A percentile compares a stretch with the other conserved stretches of the same genome.
Conservation (phyloP, 1,140 invertebrate species). For the Drosophila malerkotliana region DNA sequence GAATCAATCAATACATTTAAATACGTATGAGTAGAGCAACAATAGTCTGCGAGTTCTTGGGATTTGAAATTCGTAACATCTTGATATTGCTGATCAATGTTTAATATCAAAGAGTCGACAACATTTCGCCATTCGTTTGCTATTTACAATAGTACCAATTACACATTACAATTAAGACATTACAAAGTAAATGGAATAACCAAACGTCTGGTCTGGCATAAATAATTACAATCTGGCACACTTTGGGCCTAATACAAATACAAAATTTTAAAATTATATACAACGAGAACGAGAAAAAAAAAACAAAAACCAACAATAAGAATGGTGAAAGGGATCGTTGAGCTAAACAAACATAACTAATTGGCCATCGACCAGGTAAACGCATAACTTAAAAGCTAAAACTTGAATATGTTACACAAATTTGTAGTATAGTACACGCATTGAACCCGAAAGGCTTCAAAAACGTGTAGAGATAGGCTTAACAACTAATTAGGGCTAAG, state of each 20-base stretch:
- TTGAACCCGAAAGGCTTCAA: slow-evolving; percentile 10
- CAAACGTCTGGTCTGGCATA: slow-evolving; percentile 23
- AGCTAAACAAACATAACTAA: slow-evolving; percentile 12
- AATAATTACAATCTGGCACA: slow-evolving; percentile 27
- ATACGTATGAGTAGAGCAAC: slow-evolving; percentile 54
- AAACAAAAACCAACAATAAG: slow-evolving; percentile 5
- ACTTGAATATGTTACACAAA: slow-evolving; percentile 12
- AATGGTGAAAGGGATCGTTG: slow-evolving; percentile 25
- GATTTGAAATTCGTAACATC: slow-evolving; percentile 57
- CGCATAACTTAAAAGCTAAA: slow-evolving; percentile 27
- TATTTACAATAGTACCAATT: slow-evolving; percentile 58
- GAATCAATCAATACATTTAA: slow-evolving; percentile 40
- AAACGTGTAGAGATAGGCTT: slow-evolving; percentile 18
- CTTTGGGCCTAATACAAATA: slow-evolving; percentile 48
- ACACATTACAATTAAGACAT: slow-evolving; percentile 48
- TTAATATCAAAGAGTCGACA: slow-evolving; percentile 68
- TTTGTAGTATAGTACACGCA: slow-evolving; percentile 17
- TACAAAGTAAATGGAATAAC: slow-evolving; percentile 71
- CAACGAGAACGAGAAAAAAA: slow-evolving; percentile 54
- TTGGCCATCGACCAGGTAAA: slow-evolving; percentile 4
- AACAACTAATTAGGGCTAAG: slow-evolving; percentile 5
- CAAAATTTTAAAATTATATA: slow-evolving; percentile 52
- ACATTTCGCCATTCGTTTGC: slow-evolving; percentile 44
- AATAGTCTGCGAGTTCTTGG: slow-evolving; percentile 43
- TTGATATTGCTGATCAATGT: slow-evolving; percentile 59